A percentile compares a stretch with the other conserved stretches of the same genome.
These are phyloP conservation scores for Gnathonemus echidnorhynchus DNA, from an alignment of 2,113 vertebrate genomes.

Conservation along the genomic window DNA sequence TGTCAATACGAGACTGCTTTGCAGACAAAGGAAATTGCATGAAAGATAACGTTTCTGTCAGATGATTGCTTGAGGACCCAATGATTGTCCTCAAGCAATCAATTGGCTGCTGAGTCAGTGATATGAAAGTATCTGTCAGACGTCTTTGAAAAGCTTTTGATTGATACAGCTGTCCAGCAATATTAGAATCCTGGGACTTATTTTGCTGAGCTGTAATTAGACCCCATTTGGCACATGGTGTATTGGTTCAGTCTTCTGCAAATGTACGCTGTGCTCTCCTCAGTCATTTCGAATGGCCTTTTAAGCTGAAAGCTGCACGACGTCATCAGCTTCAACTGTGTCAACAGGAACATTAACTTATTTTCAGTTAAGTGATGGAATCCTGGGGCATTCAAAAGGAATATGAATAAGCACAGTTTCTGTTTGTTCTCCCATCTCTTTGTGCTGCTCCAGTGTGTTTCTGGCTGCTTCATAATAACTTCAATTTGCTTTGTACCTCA, in stretches of 20 bases:
- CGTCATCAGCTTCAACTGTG: not conserved
- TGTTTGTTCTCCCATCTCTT: not conserved
- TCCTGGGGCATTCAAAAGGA: not conserved
- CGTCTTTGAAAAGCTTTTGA: not conserved
- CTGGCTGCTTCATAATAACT: not conserved
- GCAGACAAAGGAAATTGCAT: not conserved
- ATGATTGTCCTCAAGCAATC: not conserved
- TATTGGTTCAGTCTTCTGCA: not conserved
- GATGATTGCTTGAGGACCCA: not conserved
- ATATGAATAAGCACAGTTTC: not conserved
- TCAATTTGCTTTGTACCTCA: not conserved
- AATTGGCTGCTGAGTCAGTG: not conserved
- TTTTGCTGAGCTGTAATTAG: constrained; percentile 3
- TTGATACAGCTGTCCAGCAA: not conserved
- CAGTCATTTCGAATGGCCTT: not conserved
- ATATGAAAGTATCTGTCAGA: not conserved
- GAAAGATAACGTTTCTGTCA: not conserved
- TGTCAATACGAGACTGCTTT: not conserved
- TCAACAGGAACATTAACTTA: not conserved
- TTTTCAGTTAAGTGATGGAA: not conserved
- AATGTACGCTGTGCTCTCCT: not conserved
- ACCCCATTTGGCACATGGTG: not conserved
- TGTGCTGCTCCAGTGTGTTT: not conserved
- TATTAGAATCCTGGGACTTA: constrained; percentile 5
- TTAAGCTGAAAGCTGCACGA: not conserved